These are phyloP conservation scores for Bostrychus sinensis DNA, from an alignment of 2,113 vertebrate species.

Conservation along the genomic window DNA sequence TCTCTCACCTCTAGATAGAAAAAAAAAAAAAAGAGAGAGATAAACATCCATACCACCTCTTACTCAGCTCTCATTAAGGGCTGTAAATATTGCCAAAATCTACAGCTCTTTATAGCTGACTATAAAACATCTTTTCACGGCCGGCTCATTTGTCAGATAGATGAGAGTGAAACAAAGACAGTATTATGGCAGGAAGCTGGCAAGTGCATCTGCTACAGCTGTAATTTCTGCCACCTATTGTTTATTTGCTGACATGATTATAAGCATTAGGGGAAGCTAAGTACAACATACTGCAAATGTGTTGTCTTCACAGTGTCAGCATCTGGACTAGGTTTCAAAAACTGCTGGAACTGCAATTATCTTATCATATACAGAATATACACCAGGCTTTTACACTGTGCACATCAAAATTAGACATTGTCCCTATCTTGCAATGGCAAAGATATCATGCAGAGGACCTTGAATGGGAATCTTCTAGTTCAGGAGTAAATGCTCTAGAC, in stretches of 20 bases:
- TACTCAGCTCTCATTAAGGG: neutral
- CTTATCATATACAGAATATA: no score
- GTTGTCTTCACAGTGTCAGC: no score
- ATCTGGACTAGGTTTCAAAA: no score
- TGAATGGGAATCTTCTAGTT: no score
- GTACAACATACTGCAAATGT: no score
- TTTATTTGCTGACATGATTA: neutral
- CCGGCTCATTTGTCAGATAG: neutral
- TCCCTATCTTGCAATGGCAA: no score
- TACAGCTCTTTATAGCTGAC: neutral
- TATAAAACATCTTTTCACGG: neutral
- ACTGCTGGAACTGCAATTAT: no score
- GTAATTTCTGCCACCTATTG: neutral
- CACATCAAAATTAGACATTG: no score
- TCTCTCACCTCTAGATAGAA: no score
- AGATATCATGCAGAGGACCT: no score
- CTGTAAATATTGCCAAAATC: neutral
- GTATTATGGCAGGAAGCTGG: neutral
- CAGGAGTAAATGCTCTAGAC: no score
- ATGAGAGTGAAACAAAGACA: neutral
- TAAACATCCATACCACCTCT: neutral
- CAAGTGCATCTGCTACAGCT: neutral
- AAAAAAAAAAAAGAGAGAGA: neutral
- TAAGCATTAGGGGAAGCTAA: neutral
- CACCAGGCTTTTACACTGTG: no score